phyloP scores from a whole-genome alignment of 2,888 invertebrate species.

The Neria commutata region DNA sequence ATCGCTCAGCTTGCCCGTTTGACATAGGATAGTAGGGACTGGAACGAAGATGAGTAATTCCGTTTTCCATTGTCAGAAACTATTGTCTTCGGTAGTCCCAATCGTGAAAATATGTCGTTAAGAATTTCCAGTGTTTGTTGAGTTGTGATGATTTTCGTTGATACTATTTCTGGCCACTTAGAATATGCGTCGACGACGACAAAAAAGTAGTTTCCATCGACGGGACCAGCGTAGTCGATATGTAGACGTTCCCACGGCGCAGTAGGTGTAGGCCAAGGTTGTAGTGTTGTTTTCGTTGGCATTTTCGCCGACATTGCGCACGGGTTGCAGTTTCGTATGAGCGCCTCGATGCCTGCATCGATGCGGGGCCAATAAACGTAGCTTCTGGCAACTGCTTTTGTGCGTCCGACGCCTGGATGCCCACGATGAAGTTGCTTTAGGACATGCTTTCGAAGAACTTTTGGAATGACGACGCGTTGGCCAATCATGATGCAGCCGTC shows the following conservation, averaged over 20 bases:
- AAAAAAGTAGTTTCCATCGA: slow-evolving; percentile 37
- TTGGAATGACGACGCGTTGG: slow-evolving; percentile 27
- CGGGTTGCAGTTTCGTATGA: slow-evolving; percentile 34
- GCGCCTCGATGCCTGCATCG: slow-evolving; percentile 40
- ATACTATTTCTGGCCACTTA: slow-evolving; percentile 58
- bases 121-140: slow-evolving; percentile 26
- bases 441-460: slow-evolving; percentile 25
- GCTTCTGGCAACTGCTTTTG: slow-evolving; percentile 20
- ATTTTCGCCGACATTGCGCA: slow-evolving; percentile 40
- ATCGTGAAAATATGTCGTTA: slow-evolving; percentile 30
- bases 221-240: slow-evolving; percentile 58
- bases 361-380: slow-evolving; percentile 43
- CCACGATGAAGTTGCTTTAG: slow-evolving; percentile 35
- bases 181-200: slow-evolving; percentile 56
- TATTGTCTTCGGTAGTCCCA: slow-evolving; percentile 25
- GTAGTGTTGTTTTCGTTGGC: slow-evolving; percentile 36
- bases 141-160: slow-evolving; percentile 31
- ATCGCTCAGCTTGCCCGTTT: slow-evolving; percentile 37
- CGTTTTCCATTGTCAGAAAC: slow-evolving; percentile 24
- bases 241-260: slow-evolving; percentile 56
- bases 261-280: slow-evolving; percentile 37
- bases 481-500: slow-evolving; percentile 27
- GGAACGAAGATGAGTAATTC: slow-evolving; percentile 16
- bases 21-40: slow-evolving; percentile 24
- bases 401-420: slow-evolving; percentile 38